Evolutionary conservation across 1,140 invertebrate species (phyloP), one percentile per base, ranked within the genome.

Genomic region (Halotydeus destructor): DNA sequence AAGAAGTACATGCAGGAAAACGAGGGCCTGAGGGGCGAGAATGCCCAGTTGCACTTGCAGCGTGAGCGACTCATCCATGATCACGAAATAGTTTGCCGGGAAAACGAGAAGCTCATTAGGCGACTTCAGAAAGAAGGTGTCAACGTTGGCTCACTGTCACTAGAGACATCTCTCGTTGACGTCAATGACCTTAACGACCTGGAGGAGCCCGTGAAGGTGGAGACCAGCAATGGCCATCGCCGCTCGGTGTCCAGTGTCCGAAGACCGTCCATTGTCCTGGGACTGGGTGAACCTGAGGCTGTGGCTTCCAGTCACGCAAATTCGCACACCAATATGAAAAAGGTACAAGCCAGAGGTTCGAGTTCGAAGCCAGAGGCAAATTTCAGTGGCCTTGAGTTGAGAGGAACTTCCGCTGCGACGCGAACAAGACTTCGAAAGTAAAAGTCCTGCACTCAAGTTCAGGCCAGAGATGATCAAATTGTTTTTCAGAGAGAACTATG

Each of bases 61-160:
- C 63, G 79, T 38, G 81, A 89, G 50, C 67, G 75, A 30, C 63
- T 88, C 21, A 66, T 84, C 34, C 60, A 81, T 28, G 85, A 93
- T 55, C 83, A 89, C 53, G 83, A 91, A 57, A 57, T 82, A 4
- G 73, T 91, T 9, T 84, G 79, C 53, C 63, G 78, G 43, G 84
- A 93, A 57, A 91, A 91, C 55, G 85, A 91, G 57, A 61, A 78
- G 21, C 62, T 93, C 16, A 57, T 81, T 14, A 78, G 76, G 52
- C 83, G 84, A 62, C 59, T 91, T 11, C 14, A 16, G 9, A 24
- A 18, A 25, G n/a, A n/a, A n/a, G n/a, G n/a, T n/a, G n/a, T n/a
- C n/a, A n/a, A n/a, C n/a, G n/a, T n/a, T n/a, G n/a, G n/a, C 24
- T 14, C n/a, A 39, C 4, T 25, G 9, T 14, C 9, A 16, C 26